Evolutionary conservation across 2,113 vertebrate species (phyloP), one percentile per base, ranked within the genome.

Genomic region (Neomonachus schauinslandi): DNA sequence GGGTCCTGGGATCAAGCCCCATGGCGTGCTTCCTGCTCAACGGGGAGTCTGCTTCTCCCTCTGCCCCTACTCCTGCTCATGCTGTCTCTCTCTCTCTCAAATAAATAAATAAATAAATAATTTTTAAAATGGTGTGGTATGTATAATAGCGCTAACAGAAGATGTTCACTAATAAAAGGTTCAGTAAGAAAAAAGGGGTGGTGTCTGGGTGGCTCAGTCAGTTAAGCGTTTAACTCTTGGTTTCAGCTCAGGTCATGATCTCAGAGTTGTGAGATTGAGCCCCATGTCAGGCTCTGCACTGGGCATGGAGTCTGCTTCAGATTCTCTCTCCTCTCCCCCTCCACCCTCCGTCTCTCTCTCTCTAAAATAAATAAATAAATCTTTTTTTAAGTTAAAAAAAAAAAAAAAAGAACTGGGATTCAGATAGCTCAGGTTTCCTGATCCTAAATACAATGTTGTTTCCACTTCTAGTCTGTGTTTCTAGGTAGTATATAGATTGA

Each of bases 371-470:
- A 67, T 67, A n/a, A 69, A 69, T n/a, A 65, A 65, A n/a, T 69
- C 65, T 69, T 69, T n/a, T n/a, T n/a, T 19, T 1, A 67, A 67
- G 33, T 74, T 46, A 1, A 74, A 74, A 67, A 36, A 36, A 31
- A 36, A 31, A 65, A 65, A 65, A 65, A 21, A 28, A 63, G 10
- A 21, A 71, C 69, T 76, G 39, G 14, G 31, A 63, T 82, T 95
- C 63, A 95, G 57, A 81, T 51, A 89, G 12, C 21, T 74, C 7
- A n/a, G 26, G 24, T 81, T 85, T 94, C n/a, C 57, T 94, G 21
- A 57, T 87, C 79, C 24, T 82, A 82, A 92, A 67, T 82, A 36
- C 74, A 72, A 12, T 86, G 12, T 55, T 85, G 28, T 94, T 97
- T 81, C 91, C 26, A 51, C 31, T 89, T 96, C 24, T 49, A 89